These are phyloP conservation scores for Silurus asotus DNA, from an alignment of 2,113 vertebrate genomes.

Conservation along the genomic window DNA sequence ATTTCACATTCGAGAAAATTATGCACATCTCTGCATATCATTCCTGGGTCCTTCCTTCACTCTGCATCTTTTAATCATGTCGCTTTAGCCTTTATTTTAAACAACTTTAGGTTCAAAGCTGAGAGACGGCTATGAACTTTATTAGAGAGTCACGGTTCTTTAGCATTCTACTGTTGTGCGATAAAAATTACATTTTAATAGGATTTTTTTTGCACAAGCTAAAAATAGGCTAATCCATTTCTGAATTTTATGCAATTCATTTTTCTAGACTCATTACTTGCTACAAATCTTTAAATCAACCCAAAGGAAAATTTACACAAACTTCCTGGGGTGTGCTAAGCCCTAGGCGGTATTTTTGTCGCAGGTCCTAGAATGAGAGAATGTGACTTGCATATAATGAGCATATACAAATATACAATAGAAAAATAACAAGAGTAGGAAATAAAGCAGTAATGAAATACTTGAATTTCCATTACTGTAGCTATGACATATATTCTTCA, in stretches of 20 bases:
- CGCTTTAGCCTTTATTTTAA: conserved; percentile 31
- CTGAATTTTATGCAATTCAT: neutral
- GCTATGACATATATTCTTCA: neutral
- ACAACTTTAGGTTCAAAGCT: conserved; percentile 27
- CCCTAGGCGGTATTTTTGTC: neutral
- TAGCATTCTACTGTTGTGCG: neutral
- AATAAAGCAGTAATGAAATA: neutral
- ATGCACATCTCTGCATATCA: conserved; percentile 20
- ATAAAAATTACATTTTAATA: neutral
- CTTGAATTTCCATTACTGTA: neutral
- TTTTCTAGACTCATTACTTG: neutral
- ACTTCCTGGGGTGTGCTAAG: neutral
- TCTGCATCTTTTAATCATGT: conserved; percentile 27
- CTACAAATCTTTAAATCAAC: conserved; percentile 3
- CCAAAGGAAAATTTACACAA: neutral
- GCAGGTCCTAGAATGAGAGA: neutral
- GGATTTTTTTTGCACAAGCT: neutral
- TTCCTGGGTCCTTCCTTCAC: conserved; percentile 6
- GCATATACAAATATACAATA: neutral
- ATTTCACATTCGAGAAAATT: conserved; percentile 25
- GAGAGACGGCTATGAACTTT: neutral
- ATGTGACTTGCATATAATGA: neutral
- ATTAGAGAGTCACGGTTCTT: conserved; percentile 15
- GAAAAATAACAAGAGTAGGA: neutral
- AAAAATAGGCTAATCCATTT: neutral